These are phyloP conservation scores for Sphecodes monilicornis DNA, from an alignment of 2,888 invertebrate species.

Conservation along the genomic window DNA sequence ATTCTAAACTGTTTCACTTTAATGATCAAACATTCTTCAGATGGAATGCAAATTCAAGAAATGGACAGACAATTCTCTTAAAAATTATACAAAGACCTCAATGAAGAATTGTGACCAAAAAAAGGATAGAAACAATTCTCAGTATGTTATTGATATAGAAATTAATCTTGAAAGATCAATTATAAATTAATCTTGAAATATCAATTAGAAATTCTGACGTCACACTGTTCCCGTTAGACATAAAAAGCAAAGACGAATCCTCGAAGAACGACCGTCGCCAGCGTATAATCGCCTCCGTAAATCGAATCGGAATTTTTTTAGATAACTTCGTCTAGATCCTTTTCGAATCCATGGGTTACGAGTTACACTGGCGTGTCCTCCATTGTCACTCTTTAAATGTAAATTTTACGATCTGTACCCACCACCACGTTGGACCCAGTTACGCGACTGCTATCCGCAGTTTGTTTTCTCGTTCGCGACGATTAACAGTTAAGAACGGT, in stretches of 20 bases:
- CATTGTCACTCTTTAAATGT: slow-evolving; percentile 56
- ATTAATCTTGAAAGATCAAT: no score
- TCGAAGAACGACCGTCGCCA: slow-evolving; percentile 38
- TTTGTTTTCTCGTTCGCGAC: slow-evolving; percentile 40
- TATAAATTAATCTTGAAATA: no score
- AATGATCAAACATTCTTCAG: no score
- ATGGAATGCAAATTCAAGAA: no score
- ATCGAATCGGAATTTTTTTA: slow-evolving; percentile 32
- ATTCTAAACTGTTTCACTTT: neutral
- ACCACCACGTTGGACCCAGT: slow-evolving; percentile 79
- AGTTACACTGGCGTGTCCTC: slow-evolving; percentile 47
- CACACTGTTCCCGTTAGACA: neutral
- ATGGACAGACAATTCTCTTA: no score
- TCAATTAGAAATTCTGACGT: neutral
- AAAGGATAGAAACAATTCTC: no score
- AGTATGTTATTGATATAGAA: neutral
- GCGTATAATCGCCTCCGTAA: slow-evolving; percentile 18
- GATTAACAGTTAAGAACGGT: slow-evolving; percentile 63
- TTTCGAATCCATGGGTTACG: slow-evolving; percentile 53
- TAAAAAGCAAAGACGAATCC: slow-evolving; percentile 25
- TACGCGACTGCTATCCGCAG: slow-evolving; percentile 65
- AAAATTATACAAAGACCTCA: no score
- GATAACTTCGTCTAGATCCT: slow-evolving; percentile 18
- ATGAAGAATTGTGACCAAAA: no score
- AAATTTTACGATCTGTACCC: slow-evolving; percentile 75